phyloP scores from a whole-genome alignment of 2,113 vertebrate species.

The Accipiter cooperii region DNA sequence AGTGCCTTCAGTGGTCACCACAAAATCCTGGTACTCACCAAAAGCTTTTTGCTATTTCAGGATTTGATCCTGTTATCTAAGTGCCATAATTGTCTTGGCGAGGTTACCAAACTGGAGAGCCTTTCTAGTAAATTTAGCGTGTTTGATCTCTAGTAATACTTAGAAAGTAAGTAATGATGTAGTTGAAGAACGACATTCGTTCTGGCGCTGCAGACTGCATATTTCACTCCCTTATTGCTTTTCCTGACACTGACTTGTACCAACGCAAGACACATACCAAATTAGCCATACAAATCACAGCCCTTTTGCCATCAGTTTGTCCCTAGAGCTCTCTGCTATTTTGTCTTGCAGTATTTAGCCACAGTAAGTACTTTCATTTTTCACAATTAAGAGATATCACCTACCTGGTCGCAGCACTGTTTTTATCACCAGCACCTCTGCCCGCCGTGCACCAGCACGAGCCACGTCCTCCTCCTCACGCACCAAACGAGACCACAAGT shows the following conservation, averaged over 20 bases:
- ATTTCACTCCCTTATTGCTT: background rate
- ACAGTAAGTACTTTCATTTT: background rate
- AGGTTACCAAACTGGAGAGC: background rate
- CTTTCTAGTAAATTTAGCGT: background rate
- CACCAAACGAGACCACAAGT: accelerated
- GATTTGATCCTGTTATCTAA: background rate
- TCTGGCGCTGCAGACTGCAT: background rate
- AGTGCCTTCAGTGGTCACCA: background rate
- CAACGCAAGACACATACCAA: background rate
- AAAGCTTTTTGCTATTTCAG: background rate
- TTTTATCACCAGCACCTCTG: background rate
- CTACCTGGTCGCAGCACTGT: background rate
- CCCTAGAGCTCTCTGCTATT: background rate
- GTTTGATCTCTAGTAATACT: background rate
- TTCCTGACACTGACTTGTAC: background rate
- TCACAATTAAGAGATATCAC: background rate
- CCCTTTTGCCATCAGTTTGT: background rate
- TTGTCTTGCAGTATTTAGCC: background rate
- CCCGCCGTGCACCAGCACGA: background rate
- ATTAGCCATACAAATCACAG: background rate
- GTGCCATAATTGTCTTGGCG: too few relatives aligned
- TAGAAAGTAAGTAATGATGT: background rate
- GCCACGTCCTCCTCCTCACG: background rate
- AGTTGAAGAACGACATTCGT: background rate
- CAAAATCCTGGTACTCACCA: background rate